Base-by-base conservation (phyloP, 64 coral and sea anemone genomes). In the Actinia equina region DNA sequence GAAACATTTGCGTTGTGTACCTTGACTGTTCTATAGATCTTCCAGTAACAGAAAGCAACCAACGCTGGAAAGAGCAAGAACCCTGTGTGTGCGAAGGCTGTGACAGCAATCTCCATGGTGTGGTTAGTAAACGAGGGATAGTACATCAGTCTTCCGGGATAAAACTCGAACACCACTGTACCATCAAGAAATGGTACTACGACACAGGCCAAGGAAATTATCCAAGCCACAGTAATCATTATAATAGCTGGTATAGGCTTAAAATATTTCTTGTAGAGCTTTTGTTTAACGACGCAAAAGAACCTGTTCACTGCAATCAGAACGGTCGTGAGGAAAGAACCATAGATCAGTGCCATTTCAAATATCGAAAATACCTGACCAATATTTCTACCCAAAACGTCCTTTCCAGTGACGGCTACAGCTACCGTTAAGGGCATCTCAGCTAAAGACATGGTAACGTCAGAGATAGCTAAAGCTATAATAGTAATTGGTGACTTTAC, bases 291-390 rank as follows among this genome's bases (percentile, higher is more conserved):
- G 27, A 91, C 89, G 57, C 89, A 44, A 49, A 86, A 79, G 43
- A 85, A 91, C 14, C 89, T 82, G n/a, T 91, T 91, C 17, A 86
- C 5, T 26, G 89, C 89, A 0, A 91, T 84, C 0, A 79, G 49
- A 20, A 84, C 85, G 0, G 85, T 71, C 7, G 89, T 91, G 30
- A 91, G 83, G 3, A 91, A 12, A 1, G 89, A 91, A 6, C 58
- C 51, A 49, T 84, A 83, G 17, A 84, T 69, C 83, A 83, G 86
- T 42, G 53, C 43, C 6, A 85, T 61, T 17, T 67, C 83, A 62
- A 43, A 86, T 1, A 22, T 25, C 17, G 82, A 83, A 63, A 86
- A 70, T 16, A 85, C 44, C 56, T 86, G 52, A 27, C 89, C 84
- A 12, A 82, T 53, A 13, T 53, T 3, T 52, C 52, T 71, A 23